Evolutionary conservation across 2,113 vertebrate genomes (phyloP), one percentile per base, ranked within the genome.

Genomic region (Heterotilapia buettikoferi): DNA sequence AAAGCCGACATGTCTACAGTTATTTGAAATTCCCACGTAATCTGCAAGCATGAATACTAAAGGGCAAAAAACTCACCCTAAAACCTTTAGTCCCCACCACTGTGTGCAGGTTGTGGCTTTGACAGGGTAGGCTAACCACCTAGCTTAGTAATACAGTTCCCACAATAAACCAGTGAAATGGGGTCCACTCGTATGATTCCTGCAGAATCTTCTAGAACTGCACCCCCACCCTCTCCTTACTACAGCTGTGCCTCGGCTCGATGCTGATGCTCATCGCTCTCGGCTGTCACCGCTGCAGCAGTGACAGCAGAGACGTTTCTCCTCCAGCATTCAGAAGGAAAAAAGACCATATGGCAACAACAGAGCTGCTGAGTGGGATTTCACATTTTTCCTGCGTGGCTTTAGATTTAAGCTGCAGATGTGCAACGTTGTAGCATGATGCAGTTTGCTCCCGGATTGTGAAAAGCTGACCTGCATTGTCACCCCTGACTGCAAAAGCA

Each of bases 161-260:
- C 92, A 88, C 91, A 94, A 92, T 93, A 90, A 93, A 89, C 84
- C 33, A 88, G 78, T 88, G 92, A 94, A 94, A 91, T 14, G 94
- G 94, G 93, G 93, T 95, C 91, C 91, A 92, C 88, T 93, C 84
- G 45, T 76, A 83, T 92, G 93, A 94, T 93, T 94, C 84, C 93
- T 84, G 87, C 79, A 94, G 94, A 95, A 96, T 93, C 92, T 95
- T 96, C 95, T 86, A 96, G 94, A 94, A 95, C 78, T 84, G 89
- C 90, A 91, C 93, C 95, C 91, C 94, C 95, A 91, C 93, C 93
- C 91, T 90, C 84, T 66, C 56, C 86, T 90, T 89, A 83, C 83
- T 81, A 88, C 94, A 92, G 85, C 84, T 88, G 88, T 88, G 84
- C 79, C 73, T 82, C 59, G 47, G 63, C 53, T 68, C 71, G 21